Evolutionary conservation across 1,140 invertebrate species (phyloP).

Genomic region (Diploscapter pachys): DNA sequence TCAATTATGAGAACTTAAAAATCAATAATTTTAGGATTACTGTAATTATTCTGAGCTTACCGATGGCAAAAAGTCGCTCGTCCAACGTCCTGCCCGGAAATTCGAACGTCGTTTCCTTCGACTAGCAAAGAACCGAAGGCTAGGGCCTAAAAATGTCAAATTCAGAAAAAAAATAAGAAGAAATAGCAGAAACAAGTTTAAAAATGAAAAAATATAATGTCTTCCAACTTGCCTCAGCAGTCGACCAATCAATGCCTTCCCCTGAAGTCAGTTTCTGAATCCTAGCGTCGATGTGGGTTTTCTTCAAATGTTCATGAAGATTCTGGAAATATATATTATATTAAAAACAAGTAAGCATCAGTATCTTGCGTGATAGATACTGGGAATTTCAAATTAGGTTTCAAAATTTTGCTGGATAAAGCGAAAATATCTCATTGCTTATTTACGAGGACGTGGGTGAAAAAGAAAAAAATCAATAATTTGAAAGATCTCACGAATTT

Average conservation of each 20-base stretch:
- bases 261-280: conserved; percentile 71
- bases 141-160: conserved; percentile 58
- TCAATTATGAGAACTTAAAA: neutral
- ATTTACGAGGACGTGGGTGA: neutral
- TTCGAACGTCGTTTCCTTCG: conserved; percentile 78
- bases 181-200: neutral
- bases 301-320: conserved; percentile 77
- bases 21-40: neutral
- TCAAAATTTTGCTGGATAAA: too few relatives aligned
- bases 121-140: conserved; percentile 77
- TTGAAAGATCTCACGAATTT: conserved; percentile 66
- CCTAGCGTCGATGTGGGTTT: conserved; percentile 71
- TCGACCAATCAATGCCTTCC: conserved; percentile 83
- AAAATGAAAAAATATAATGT: neutral
- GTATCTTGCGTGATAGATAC: too few relatives aligned
- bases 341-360: neutral
- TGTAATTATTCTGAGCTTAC: neutral
- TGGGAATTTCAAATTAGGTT: too few relatives aligned
- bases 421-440: too few relatives aligned
- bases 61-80: conserved; percentile 87
- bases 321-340: conserved; percentile 5
- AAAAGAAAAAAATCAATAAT: conserved; percentile 17
- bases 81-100: conserved; percentile 95
- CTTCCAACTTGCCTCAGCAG: conserved; percentile 70
- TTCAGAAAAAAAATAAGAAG: neutral